A percentile compares a stretch with the other conserved stretches of the same genome.
These are phyloP conservation scores for Eurystomus gularis DNA, from an alignment of 2,113 vertebrate genomes.

Conservation along the genomic window DNA sequence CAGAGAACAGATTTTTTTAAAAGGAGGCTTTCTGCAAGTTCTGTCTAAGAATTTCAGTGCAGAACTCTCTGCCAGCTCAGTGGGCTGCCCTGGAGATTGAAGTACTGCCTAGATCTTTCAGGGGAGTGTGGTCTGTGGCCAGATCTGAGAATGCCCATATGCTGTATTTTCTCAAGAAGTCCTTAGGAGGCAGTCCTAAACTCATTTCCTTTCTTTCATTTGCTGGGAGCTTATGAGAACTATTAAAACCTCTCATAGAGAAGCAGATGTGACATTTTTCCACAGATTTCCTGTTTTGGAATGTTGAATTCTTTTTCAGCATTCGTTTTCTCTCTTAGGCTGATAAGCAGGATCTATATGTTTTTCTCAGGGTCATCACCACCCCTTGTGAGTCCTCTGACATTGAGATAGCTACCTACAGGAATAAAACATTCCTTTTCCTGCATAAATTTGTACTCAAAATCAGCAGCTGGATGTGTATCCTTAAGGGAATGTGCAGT, in stretches of 20 bases:
- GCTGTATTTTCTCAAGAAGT: background rate
- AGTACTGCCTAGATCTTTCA: background rate
- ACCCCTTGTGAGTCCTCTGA: background rate
- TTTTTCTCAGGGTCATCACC: background rate
- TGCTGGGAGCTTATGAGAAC: background rate
- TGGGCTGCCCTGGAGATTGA: background rate
- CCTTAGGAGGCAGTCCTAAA: background rate
- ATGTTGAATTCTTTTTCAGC: background rate
- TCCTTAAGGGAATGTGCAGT: background rate
- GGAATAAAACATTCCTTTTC: background rate
- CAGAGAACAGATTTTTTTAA: conserved; percentile 21
- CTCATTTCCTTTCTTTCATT: background rate
- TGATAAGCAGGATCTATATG: background rate
- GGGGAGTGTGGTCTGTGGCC: background rate
- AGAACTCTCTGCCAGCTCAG: background rate
- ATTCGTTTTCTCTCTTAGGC: background rate
- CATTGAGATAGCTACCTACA: background rate
- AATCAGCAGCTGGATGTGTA: background rate
- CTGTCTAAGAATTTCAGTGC: conserved; percentile 1
- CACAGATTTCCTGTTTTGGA: background rate
- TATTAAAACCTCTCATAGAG: background rate
- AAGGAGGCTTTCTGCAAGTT: background rate
- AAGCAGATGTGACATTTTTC: background rate
- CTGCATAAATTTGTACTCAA: background rate
- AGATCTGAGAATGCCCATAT: conserved; percentile 17